Evolutionary conservation across 1,140 invertebrate species (phyloP).

Genomic region (Drosophila pandora): DNA sequence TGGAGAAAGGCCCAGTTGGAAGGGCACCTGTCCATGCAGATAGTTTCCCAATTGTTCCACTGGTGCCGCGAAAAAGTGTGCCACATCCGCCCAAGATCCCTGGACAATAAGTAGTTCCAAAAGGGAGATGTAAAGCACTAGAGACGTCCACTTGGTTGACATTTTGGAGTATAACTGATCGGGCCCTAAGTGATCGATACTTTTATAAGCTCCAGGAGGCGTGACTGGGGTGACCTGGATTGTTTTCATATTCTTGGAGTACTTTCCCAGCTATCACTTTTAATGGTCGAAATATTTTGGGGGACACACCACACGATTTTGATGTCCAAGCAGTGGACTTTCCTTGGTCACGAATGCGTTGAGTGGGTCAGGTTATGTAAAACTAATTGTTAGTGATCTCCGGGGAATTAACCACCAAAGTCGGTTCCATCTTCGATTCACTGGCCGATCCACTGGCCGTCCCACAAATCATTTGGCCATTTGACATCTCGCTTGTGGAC

Average conservation of each 20-base stretch:
- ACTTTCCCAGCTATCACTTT: conserved; percentile 51
- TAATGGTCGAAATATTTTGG: conserved; percentile 5
- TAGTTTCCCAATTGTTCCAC: conserved; percentile 46
- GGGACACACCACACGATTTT: conserved; percentile 54
- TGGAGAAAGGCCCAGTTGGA: conserved; percentile 29
- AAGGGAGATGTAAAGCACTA: conserved; percentile 3
- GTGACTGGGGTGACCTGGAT: conserved; percentile 60
- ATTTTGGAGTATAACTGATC: conserved; percentile 56
- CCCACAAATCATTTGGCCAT: conserved; percentile 72
- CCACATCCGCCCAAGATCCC: conserved; percentile 45
- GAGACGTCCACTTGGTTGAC: conserved; percentile 46
- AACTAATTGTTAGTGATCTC: conserved; percentile 61
- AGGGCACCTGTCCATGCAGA: conserved; percentile 42
- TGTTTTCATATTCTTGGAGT: conserved; percentile 19
- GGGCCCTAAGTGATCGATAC: conserved; percentile 13
- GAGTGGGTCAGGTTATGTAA: conserved; percentile 68
- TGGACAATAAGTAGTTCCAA: not conserved
- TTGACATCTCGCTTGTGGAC: conserved; percentile 70
- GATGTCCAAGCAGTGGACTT: conserved; percentile 50
- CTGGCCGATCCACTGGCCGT: conserved; percentile 17
- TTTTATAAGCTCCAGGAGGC: conserved; percentile 67
- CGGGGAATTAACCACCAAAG: conserved; percentile 20
- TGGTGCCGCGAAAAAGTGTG: conserved; percentile 59
- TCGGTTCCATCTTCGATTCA: conserved; percentile 42
- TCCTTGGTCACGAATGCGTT: conserved; percentile 61